phyloP scores from a whole-genome alignment of 1,140 invertebrate genomes.

The Drosophila obscura region DNA sequence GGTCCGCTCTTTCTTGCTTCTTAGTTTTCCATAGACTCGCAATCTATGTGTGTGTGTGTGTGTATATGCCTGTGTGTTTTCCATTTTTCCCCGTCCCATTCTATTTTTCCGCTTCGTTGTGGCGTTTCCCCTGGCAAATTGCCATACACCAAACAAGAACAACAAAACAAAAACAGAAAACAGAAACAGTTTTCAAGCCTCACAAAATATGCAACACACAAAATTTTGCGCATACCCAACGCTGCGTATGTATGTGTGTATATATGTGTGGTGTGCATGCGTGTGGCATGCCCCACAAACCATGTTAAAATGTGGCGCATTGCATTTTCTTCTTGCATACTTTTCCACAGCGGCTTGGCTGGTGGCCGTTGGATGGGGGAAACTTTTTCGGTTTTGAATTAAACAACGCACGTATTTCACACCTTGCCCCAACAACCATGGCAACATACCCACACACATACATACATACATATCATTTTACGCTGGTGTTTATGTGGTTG shows the following conservation, averaged over 20 bases:
- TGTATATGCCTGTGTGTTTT: conserved; percentile 8
- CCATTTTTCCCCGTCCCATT: conserved; percentile 40
- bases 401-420: conserved; percentile 71
- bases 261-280: conserved; percentile 7
- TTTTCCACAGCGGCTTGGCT: conserved; percentile 21
- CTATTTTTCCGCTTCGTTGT: conserved; percentile 40
- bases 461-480: no score
- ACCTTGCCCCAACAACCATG: conserved; percentile 34
- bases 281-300: conserved; percentile 40
- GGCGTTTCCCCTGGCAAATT: conserved; percentile 67
- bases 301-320: conserved; percentile 51
- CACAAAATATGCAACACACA: conserved; percentile 76
- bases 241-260: conserved; percentile 5
- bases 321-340: conserved; percentile 58
- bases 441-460: no score
- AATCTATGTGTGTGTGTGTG: conserved; percentile 15
- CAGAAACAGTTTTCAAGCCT: conserved; percentile 68
- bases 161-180: conserved; percentile 4
- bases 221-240: conserved; percentile 57
- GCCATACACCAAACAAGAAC: conserved; percentile 45
- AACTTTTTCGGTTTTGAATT: conserved; percentile 56
- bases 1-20: conserved; percentile 22
- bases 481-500: conserved; percentile 4
- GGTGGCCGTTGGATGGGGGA: conserved; percentile 14
- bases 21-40: conserved; percentile 34